Conservation (phyloP, 2,797 vertebrate genomes). For the Coregonus suidteri region DNA sequence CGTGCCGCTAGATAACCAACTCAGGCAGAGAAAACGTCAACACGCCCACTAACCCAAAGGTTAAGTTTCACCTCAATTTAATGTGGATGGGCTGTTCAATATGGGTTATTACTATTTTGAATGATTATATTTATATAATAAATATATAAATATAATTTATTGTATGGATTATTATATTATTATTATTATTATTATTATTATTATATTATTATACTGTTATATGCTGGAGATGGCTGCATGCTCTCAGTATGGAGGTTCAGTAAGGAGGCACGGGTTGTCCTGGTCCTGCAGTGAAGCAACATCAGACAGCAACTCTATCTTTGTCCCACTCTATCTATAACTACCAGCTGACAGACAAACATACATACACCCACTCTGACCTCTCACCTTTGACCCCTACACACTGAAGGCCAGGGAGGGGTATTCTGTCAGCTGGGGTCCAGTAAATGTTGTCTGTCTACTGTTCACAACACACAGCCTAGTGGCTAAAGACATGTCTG, state of each 20-base stretch:
- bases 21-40: constrained; percentile 76
- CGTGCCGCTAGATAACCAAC: constrained; percentile 81
- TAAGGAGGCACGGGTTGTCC: not conserved
- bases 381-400: constrained; percentile 53
- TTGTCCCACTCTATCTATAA: not conserved
- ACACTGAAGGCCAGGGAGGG: constrained; percentile 63
- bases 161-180: constrained; percentile 54
- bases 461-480: constrained; percentile 57
- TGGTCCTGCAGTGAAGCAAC: constrained; percentile 9
- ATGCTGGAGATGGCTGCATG: constrained; percentile 71
- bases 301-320: not conserved
- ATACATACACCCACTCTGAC: constrained; percentile 57
- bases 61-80: constrained; percentile 71
- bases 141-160: constrained; percentile 63
- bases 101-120: constrained; percentile 57
- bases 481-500: constrained; percentile 45
- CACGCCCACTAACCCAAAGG: constrained; percentile 62
- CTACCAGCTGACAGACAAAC: constrained; percentile 49
- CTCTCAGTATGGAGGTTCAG: constrained; percentile 50
- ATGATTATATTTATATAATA: not conserved
- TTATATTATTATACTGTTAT: constrained; percentile 19
- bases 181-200: constrained; percentile 16
- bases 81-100: constrained; percentile 73
- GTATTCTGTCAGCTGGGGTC: constrained; percentile 47
- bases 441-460: constrained; percentile 41